These are phyloP conservation scores for Chymomyza procnemis DNA, from an alignment of 2,888 invertebrate genomes.

Conservation along the genomic window DNA sequence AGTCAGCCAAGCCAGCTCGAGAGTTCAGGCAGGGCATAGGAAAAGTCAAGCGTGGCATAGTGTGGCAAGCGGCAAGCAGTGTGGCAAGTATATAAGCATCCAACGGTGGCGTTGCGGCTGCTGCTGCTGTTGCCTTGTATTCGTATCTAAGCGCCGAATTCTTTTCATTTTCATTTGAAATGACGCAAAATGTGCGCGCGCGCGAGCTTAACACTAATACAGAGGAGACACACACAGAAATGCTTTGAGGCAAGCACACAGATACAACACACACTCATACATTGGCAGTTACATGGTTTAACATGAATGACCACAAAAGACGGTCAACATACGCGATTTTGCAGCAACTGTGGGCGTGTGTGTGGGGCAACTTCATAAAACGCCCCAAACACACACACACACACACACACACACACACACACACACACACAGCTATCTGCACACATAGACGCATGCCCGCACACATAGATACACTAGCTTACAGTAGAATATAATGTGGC, in stretches of 20 bases:
- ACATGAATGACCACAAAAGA: conserved; percentile 1
- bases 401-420: conserved; percentile 5
- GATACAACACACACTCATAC: neutral
- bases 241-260: too few species aligned
- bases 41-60: neutral
- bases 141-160: conserved; percentile 51
- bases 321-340: conserved; percentile 22
- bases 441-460: neutral
- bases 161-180: conserved; percentile 33
- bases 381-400: conserved; percentile 17
- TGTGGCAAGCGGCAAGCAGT: neutral
- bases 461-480: too few species aligned
- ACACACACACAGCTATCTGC: conserved; percentile 15
- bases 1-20: neutral
- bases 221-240: neutral
- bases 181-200: conserved; percentile 54
- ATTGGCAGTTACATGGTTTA: neutral
- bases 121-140: conserved; percentile 12
- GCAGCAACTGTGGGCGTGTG: conserved; percentile 34
- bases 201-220: conserved; percentile 17
- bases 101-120: too few species aligned
- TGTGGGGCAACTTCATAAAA: conserved; percentile 37
- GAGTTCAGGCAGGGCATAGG: neutral
- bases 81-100: neutral
- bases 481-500: conserved; percentile 44